These are phyloP conservation scores for Chaetops frenatus DNA, from an alignment of 2,113 vertebrate genomes.

Conservation along the genomic window DNA sequence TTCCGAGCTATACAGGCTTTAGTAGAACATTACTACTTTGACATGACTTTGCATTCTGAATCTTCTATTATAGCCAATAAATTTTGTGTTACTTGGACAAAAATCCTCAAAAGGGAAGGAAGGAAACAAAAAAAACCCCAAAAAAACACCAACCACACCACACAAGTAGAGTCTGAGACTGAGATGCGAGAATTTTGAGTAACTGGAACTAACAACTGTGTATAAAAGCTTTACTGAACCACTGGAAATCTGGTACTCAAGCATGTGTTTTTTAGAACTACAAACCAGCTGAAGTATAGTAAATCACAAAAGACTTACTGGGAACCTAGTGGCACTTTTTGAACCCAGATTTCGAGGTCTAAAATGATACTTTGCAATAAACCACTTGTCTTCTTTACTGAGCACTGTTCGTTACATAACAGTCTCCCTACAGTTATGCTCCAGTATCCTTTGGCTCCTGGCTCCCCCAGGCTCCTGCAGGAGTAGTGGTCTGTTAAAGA, in stretches of 20 bases:
- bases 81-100: neutral
- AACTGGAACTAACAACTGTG: neutral
- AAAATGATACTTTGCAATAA: neutral
- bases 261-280: neutral
- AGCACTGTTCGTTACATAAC: neutral
- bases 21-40: neutral
- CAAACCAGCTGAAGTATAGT: neutral
- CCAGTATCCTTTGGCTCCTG: neutral
- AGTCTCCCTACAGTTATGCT: neutral
- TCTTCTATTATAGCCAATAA: neutral
- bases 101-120: neutral
- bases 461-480: neutral
- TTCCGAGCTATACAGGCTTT: neutral
- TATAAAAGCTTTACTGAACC: neutral
- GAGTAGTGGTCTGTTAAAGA: neutral
- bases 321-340: neutral
- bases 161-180: neutral
- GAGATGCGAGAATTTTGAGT: neutral
- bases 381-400: neutral
- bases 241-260: neutral
- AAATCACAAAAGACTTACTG: neutral
- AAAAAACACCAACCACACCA: neutral
- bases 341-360: neutral
- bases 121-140: neutral
- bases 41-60: neutral